A percentile compares a stretch with the other conserved stretches of the same genome.
Conservation (phyloP, 2,797 vertebrate species). For the Ptychadena robeensis region DNA sequence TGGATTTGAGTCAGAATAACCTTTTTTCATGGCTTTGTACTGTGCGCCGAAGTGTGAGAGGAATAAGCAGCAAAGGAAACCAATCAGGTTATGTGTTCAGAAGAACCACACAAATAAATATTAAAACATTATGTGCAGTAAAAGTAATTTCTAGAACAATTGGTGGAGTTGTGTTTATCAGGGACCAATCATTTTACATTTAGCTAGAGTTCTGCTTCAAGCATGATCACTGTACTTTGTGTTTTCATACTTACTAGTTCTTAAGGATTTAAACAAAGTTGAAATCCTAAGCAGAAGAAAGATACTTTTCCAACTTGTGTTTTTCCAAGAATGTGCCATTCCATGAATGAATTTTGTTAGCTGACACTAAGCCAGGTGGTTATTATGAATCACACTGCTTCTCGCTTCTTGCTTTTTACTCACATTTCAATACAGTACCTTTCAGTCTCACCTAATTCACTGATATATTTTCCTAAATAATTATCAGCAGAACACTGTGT, state of each 20-base stretch:
- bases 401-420: neutral
- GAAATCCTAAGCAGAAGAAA: neutral
- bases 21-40: too few species aligned
- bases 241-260: neutral
- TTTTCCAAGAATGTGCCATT: neutral
- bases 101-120: too few species aligned
- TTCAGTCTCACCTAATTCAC: neutral
- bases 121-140: too few species aligned
- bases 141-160: too few species aligned
- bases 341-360: neutral
- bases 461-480: neutral
- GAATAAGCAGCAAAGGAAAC: too few species aligned
- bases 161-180: too few species aligned
- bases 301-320: neutral
- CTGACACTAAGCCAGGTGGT: neutral
- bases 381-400: constrained; percentile 26
- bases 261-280: neutral
- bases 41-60: too few species aligned
- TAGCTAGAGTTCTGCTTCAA: neutral
- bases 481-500: neutral
- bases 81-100: too few species aligned
- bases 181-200: too few species aligned
- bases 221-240: neutral
- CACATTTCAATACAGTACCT: constrained; percentile 2
- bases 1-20: too few species aligned